Percentiles rank a stretch among this genome's conserved stretches.
These are phyloP conservation scores for Prionace glauca DNA, from an alignment of 2,797 vertebrate genomes.

Conservation along the genomic window DNA sequence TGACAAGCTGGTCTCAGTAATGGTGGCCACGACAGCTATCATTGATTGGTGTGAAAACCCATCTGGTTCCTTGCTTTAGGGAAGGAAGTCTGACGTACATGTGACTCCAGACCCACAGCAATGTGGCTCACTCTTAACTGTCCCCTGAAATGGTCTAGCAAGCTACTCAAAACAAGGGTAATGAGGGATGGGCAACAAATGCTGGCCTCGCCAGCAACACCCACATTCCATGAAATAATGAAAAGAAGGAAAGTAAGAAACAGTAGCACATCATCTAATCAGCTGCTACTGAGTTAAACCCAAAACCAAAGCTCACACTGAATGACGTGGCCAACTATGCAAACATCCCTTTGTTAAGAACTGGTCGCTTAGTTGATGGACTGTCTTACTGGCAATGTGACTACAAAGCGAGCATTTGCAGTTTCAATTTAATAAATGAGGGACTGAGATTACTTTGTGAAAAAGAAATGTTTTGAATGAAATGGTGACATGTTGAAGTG, in stretches of 20 bases:
- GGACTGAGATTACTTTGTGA: not conserved
- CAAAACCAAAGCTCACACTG: not conserved
- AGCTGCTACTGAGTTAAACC: not conserved
- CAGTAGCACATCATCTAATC: not conserved
- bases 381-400: not conserved
- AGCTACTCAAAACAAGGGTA: too few species aligned
- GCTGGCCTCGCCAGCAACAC: too few species aligned
- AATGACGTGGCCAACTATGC: not conserved
- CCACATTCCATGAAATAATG: too few species aligned
- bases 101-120: too few species aligned
- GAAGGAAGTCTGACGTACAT: too few species aligned
- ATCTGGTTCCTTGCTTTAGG: too few species aligned
- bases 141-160: too few species aligned
- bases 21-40: too few species aligned
- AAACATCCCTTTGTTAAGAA: conserved; percentile 5
- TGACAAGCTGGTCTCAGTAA: too few species aligned
- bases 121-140: too few species aligned
- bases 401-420: not conserved
- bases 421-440: not conserved
- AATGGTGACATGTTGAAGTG: not conserved
- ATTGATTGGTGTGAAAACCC: too few species aligned
- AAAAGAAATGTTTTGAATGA: conserved; percentile 2
- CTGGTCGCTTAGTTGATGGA: not conserved
- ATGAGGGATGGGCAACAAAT: too few species aligned
- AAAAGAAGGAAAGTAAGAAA: not conserved